phyloP scores from a whole-genome alignment of 2,113 vertebrate genomes.

The Passerina amoena region DNA sequence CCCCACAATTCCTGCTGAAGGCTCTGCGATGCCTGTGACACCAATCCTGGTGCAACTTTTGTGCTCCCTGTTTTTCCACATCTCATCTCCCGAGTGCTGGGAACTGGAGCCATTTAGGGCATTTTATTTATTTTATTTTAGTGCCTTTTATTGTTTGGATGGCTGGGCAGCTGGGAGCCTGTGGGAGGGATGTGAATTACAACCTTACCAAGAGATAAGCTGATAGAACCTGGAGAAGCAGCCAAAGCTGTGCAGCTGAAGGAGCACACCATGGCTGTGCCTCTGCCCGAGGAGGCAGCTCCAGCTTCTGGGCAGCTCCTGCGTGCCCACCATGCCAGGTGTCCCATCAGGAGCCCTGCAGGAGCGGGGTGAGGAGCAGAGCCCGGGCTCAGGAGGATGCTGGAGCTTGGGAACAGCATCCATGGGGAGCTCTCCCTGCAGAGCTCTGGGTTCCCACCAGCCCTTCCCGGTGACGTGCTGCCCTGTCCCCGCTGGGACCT shows the following conservation, averaged over 20 bases:
- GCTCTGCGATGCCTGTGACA: accelerated
- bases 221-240: neutral
- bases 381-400: neutral
- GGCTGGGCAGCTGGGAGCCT: neutral
- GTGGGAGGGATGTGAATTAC: neutral
- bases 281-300: neutral
- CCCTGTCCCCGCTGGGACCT: conserved; percentile 45
- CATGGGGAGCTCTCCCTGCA: accelerated
- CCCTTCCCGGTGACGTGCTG: conserved; percentile 8
- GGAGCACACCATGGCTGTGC: neutral
- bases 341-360: neutral
- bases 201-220: neutral
- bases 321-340: accelerated
- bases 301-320: neutral
- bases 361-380: neutral
- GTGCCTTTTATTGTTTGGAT: accelerated
- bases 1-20: neutral
- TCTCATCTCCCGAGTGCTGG: neutral
- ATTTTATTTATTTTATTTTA: neutral
- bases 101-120: neutral
- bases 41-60: neutral
- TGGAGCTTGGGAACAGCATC: neutral
- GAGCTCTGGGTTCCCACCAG: neutral
- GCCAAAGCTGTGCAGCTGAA: neutral
- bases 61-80: neutral